Evolutionary conservation across 2,888 invertebrate species (phyloP).

Genomic region (Chydorus sphaericus): DNA sequence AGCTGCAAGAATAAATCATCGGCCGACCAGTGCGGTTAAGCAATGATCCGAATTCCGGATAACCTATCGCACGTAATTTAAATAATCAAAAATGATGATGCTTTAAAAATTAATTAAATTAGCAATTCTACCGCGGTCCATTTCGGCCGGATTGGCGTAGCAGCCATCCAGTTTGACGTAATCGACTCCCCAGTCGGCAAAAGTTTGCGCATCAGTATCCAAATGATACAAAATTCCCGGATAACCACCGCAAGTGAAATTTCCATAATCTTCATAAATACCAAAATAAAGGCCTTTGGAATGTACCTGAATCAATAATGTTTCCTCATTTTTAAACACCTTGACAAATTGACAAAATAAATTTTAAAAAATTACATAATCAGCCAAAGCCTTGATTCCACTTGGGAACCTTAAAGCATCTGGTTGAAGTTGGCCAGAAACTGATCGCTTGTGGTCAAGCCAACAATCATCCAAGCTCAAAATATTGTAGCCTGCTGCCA

Average conservation of each 20-base stretch:
- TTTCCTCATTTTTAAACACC: background rate
- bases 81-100: no score
- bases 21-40: slow-evolving; percentile 79
- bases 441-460: slow-evolving; percentile 67
- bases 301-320: slow-evolving; percentile 53
- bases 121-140: slow-evolving; percentile 67
- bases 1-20: slow-evolving; percentile 97
- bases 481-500: slow-evolving; percentile 75
- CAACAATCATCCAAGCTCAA: slow-evolving; percentile 90
- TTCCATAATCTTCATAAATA: slow-evolving; percentile 94
- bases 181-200: slow-evolving; percentile 92
- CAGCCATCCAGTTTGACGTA: slow-evolving; percentile 96
- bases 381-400: slow-evolving; percentile 75
- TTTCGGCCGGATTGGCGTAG: slow-evolving; percentile 72
- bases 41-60: slow-evolving; percentile 78
- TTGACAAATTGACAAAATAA: background rate
- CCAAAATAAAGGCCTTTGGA: slow-evolving; percentile 86
- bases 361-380: slow-evolving; percentile 61
- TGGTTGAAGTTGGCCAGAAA: slow-evolving; percentile 60
- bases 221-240: slow-evolving; percentile 76
- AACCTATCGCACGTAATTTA: slow-evolving; percentile 38
- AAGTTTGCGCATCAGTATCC: slow-evolving; percentile 74
- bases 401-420: slow-evolving; percentile 78
- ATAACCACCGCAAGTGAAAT: slow-evolving; percentile 79
- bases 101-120: background rate